Conservation (phyloP, 2,113 vertebrate species). For the Pelusios castaneus region DNA sequence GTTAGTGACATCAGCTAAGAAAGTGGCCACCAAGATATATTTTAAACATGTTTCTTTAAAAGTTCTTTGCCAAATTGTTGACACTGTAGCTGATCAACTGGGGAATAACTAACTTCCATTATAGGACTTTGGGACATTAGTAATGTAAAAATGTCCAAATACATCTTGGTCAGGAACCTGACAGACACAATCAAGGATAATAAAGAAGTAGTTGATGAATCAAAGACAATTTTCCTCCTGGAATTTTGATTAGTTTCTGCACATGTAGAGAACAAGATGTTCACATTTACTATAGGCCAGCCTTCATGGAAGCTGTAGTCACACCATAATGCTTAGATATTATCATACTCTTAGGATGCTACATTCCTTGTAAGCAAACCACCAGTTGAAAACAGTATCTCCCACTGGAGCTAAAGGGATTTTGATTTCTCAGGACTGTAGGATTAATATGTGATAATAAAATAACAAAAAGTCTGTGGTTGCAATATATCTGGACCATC, state of each 20-base stretch:
- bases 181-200: neutral
- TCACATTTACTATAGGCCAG: neutral
- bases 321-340: neutral
- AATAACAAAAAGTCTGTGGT: neutral
- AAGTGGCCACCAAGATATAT: too few species aligned
- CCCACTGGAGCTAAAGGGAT: neutral
- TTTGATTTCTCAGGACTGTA: neutral
- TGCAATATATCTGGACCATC: neutral
- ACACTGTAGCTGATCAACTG: neutral
- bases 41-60: too few species aligned
- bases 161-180: neutral
- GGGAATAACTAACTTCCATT: neutral
- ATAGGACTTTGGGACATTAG: neutral
- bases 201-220: neutral
- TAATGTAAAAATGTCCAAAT: neutral
- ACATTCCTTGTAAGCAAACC: too few species aligned
- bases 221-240: neutral
- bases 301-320: neutral
- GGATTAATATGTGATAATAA: neutral
- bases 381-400: too few species aligned
- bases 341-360: neutral
- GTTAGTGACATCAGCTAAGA: too few species aligned
- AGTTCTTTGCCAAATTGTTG: neutral
- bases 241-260: neutral
- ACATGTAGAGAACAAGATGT: neutral